Evolutionary conservation across 2,888 invertebrate genomes (phyloP).

Genomic region (Drosophila recens): DNA sequence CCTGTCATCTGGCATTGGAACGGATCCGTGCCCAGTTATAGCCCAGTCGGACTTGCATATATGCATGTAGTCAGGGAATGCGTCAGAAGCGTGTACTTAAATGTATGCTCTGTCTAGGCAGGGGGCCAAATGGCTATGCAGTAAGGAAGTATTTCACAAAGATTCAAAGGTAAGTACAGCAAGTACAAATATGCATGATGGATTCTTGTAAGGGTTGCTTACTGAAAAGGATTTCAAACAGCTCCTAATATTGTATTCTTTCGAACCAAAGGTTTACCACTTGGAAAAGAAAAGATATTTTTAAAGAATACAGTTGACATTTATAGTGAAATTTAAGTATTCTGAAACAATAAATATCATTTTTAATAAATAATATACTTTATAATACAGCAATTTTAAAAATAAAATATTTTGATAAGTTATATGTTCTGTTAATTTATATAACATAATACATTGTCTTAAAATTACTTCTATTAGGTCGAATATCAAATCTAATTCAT

Average conservation of each 20-base stretch:
- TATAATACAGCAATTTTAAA: too few relatives aligned
- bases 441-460: too few relatives aligned
- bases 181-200: background rate
- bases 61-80: conserved; percentile 54
- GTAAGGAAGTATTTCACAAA: background rate
- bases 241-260: background rate
- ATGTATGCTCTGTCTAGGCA: conserved; percentile 24
- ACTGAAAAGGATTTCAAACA: background rate
- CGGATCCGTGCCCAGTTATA: conserved; percentile 17
- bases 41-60: conserved; percentile 22
- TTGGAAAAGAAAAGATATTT: background rate
- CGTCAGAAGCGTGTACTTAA: conserved; percentile 68
- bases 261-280: background rate
- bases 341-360: background rate
- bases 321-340: background rate
- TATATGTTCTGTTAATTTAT: too few relatives aligned
- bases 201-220: conserved; percentile 2
- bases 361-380: too few relatives aligned
- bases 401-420: too few relatives aligned
- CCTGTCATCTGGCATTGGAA: conserved; percentile 40
- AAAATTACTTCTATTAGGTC: too few relatives aligned
- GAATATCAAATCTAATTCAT: too few relatives aligned
- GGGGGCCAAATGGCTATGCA: conserved; percentile 6
- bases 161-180: background rate
- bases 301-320: background rate